A percentile compares a stretch with the other conserved stretches of the same genome.
Conservation (phyloP, 2,797 vertebrate genomes). For the Halcyon badia region DNA sequence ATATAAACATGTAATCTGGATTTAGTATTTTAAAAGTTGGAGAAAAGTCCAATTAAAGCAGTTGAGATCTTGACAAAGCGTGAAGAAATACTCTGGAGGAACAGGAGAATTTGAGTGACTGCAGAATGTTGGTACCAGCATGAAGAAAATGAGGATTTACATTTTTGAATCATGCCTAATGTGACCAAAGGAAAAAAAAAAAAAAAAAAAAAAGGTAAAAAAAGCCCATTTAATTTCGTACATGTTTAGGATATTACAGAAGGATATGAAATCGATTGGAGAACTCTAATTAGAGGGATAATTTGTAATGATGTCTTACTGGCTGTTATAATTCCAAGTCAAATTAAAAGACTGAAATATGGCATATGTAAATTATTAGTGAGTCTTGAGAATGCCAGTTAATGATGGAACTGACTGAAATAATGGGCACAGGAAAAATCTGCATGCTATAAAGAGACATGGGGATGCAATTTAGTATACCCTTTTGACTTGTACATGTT, state of each 20-base stretch:
- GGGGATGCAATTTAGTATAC: background rate
- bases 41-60: background rate
- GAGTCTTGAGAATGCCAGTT: background rate
- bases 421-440: background rate
- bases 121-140: background rate
- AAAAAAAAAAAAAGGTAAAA: background rate
- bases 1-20: background rate
- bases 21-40: background rate
- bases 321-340: background rate
- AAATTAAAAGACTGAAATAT: background rate
- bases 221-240: background rate
- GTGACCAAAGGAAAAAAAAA: no score
- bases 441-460: background rate
- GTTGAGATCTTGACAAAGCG: background rate
- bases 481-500: background rate
- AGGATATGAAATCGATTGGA: background rate
- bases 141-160: rapidly evolving
- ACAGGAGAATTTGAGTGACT: background rate
- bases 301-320: background rate
- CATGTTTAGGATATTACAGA: background rate
- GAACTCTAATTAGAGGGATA: background rate
- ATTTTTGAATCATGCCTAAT: background rate
- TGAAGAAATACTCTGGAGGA: background rate
- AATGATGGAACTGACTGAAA: background rate
- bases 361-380: background rate